These are phyloP conservation scores for Hippopotamyrus pictus DNA, from an alignment of 2,797 vertebrate genomes.

Conservation along the genomic window DNA sequence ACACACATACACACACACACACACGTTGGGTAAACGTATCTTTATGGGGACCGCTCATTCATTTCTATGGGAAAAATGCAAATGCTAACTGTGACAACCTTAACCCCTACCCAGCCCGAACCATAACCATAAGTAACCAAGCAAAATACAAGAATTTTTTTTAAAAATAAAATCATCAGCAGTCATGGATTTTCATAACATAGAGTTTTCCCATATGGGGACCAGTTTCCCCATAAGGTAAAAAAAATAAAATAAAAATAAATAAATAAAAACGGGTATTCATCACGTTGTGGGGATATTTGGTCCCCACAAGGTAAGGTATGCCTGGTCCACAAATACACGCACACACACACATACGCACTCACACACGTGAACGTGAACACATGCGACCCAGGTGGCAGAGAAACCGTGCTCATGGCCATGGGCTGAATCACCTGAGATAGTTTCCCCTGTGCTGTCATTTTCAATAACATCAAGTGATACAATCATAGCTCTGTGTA, in stretches of 20 bases:
- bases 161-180: too few relatives aligned
- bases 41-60: too few relatives aligned
- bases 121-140: too few relatives aligned
- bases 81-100: too few relatives aligned
- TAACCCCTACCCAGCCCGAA: too few relatives aligned
- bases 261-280: neutral
- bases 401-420: neutral
- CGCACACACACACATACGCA: neutral
- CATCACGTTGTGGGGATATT: neutral
- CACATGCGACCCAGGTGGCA: neutral
- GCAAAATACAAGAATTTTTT: neutral
- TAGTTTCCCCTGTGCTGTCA: neutral
- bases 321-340: neutral
- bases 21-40: too few relatives aligned
- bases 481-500: neutral
- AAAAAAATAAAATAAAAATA: neutral
- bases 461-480: slow-evolving; percentile 3
- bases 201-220: too few relatives aligned
- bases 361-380: neutral
- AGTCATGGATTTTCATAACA: too few relatives aligned
- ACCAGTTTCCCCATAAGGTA: neutral
- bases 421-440: neutral
- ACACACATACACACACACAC: too few relatives aligned
- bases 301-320: neutral
- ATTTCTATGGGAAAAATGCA: too few relatives aligned